A percentile compares a stretch with the other conserved stretches of the same genome.
phyloP scores from a whole-genome alignment of 2,797 vertebrate genomes.

The Acrocephalus scirpaceus region DNA sequence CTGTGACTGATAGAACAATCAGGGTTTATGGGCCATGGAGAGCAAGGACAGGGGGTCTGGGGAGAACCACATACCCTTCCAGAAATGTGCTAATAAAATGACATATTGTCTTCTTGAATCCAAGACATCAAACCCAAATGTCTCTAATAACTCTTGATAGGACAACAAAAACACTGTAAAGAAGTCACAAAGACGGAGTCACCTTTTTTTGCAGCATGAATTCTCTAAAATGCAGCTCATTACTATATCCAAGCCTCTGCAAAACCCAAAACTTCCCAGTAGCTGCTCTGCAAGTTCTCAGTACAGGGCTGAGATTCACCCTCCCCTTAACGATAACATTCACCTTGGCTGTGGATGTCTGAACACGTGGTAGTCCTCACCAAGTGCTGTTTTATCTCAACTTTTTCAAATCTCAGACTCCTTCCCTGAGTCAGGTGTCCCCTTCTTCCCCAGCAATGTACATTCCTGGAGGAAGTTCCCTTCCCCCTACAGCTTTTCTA shows the following conservation, averaged over 20 bases:
- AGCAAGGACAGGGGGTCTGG: background rate
- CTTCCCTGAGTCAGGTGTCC: background rate
- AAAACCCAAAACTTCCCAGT: background rate
- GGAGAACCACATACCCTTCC: background rate
- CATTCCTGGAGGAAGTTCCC: background rate
- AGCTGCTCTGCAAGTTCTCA: background rate
- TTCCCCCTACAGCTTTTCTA: background rate
- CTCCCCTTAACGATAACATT: background rate
- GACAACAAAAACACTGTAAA: background rate
- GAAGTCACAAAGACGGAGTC: background rate
- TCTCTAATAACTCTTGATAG: background rate
- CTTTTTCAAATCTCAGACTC: background rate
- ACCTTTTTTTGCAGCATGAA: background rate
- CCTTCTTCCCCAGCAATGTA: background rate
- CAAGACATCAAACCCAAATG: background rate
- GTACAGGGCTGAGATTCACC: background rate
- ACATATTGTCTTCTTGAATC: background rate
- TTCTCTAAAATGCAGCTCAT: background rate
- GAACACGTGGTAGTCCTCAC: fast-evolving
- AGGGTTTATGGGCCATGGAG: background rate
- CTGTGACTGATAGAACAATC: background rate
- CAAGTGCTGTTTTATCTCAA: background rate
- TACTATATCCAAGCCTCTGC: background rate
- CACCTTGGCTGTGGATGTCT: background rate
- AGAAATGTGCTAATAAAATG: background rate